Percentiles rank a stretch among this genome's conserved stretches.
These are phyloP conservation scores for Xestia sexstrigata DNA, from an alignment of 2,888 invertebrate genomes.

Conservation along the genomic window DNA sequence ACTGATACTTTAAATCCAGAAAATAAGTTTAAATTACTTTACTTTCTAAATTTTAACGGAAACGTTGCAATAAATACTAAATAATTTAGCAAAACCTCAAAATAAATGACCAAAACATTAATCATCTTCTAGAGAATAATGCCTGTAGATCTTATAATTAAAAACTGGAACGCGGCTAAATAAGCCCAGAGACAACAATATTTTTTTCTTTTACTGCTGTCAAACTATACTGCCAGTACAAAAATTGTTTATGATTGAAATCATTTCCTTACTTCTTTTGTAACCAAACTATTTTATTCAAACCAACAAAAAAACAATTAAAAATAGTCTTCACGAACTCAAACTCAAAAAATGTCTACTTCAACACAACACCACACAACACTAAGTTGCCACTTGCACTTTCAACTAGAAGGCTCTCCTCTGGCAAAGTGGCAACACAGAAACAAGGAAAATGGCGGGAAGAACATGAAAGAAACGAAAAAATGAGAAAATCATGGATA, in stretches of 20 bases:
- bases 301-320: not conserved
- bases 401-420: not conserved
- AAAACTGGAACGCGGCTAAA: conserved; percentile 12
- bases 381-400: not conserved
- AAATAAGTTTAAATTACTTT: not conserved
- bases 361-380: not conserved
- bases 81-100: not conserved
- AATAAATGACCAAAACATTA: not conserved
- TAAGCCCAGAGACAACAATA: conserved; percentile 21
- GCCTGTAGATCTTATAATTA: not conserved
- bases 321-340: not conserved
- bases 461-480: not conserved
- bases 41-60: not conserved
- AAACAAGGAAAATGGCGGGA: conserved; percentile 33
- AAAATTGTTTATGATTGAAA: conserved; percentile 1
- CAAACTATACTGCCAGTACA: conserved; percentile 21
- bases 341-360: not conserved
- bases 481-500: not conserved
- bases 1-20: not conserved
- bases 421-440: conserved; percentile 10
- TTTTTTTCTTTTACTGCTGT: not conserved
- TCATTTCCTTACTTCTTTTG: not conserved
- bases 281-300: not conserved
- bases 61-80: accelerated
- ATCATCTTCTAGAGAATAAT: not conserved